Base-by-base conservation (phyloP, 2,888 invertebrate genomes). In the Cosmia pyralina region DNA sequence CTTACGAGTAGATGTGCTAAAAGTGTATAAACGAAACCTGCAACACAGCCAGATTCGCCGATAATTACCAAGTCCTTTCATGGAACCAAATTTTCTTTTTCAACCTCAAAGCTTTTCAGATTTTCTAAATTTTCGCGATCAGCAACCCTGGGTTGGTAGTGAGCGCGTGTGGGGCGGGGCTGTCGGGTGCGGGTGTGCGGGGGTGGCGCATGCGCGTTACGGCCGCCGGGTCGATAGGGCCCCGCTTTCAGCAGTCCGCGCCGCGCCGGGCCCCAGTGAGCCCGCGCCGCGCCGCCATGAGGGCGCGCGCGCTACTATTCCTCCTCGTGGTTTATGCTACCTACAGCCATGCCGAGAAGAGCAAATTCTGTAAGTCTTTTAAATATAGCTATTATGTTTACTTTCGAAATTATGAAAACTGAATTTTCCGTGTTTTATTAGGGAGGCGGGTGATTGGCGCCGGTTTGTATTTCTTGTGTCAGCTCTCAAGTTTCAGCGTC, bases 331-430 rank as follows among this genome's bases (percentile, higher is more conserved):
- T 94, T 81, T 90, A 94, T 82, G 91, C 93, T 84, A 88, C 90
- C 78, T 87, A 91, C 79, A 88, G 88, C 89, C 88, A 93, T 90
- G 96, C 95, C 75, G 96, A 96, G 93, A 96, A 96, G 89, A 96
- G 96, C 93, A 96, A 96, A 89, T 96, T 96, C 94, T 96, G 96
- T 96, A 91, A 96, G 96, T 96, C 77, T 73, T 83, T 69, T 70
- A 69, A 60, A 38, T 58, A 59, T 80, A 72, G 55, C 11, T 68
- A 1, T 1, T 22, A 48, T 48, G 52, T 38, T n/a, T 3, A 7
- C 1, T 6, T 2, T 8, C 10, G 0, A 62, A 17, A 57, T 53
- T n/a, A 13, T 13, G 0, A 19, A 59, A 62, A 55, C 1, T 4
- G 13, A 13, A 8, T 13, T 48, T 60, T 62, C 11, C 19, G 60